Conservation (phyloP, 2,113 vertebrate genomes). For the Mionectes macconnelli region DNA sequence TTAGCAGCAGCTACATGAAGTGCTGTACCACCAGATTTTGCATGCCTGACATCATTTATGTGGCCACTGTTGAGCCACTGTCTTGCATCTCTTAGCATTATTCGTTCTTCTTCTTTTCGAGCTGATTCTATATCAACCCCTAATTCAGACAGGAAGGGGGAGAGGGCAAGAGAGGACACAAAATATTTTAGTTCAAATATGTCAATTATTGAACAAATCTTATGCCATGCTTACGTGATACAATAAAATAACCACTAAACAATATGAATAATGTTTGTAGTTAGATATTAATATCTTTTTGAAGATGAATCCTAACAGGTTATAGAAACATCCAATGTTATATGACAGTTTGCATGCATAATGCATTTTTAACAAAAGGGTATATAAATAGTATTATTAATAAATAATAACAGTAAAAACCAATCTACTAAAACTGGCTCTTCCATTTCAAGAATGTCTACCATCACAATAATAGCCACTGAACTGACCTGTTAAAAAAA, state of each 20-base stretch:
- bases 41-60: conserved; percentile 90
- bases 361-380: background rate
- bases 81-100: conserved; percentile 95
- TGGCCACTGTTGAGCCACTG: conserved; percentile 99
- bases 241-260: background rate
- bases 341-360: background rate
- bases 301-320: background rate
- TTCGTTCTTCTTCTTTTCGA: conserved; percentile 95
- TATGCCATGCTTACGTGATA: background rate
- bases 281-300: background rate
- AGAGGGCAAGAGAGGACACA: background rate
- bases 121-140: conserved; percentile 96
- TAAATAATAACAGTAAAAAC: background rate
- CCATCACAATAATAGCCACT: background rate
- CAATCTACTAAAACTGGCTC: background rate
- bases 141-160: conserved; percentile 4
- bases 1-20: conserved; percentile 97
- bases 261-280: background rate
- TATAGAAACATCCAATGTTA: background rate
- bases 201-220: background rate
- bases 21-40: conserved; percentile 95
- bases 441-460: background rate
- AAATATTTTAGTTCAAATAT: background rate
- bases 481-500: background rate
- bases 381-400: background rate